Evolutionary conservation across 1,140 invertebrate genomes (phyloP).

Genomic region (Nebria ingens): DNA sequence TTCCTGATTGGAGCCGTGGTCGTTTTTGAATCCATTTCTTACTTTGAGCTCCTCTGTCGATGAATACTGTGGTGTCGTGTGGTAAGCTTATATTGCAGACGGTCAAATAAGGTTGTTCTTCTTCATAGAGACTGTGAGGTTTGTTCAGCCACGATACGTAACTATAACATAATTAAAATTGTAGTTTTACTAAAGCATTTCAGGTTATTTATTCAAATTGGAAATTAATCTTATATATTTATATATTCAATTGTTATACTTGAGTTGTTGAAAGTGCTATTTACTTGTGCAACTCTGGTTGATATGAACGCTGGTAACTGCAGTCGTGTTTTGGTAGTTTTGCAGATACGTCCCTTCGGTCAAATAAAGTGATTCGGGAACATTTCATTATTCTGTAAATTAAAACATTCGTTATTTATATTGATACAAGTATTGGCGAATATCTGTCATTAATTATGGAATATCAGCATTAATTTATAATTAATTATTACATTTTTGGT

Average conservation of each 20-base stretch:
- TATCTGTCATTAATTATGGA: too few relatives aligned
- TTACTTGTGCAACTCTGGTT: conserved; percentile 1
- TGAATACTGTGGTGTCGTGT: background rate
- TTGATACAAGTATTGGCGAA: too few relatives aligned
- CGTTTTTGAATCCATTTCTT: background rate
- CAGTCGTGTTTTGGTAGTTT: background rate
- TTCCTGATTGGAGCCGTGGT: background rate
- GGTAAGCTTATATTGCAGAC: background rate
- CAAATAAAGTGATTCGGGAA: background rate
- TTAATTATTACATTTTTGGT: too few relatives aligned
- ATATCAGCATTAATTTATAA: too few relatives aligned
- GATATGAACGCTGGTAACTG: background rate
- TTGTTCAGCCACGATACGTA: conserved; percentile 1
- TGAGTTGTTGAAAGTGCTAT: background rate
- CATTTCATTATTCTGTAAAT: conserved; percentile 6
- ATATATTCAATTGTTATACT: too few relatives aligned
- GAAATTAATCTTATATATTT: too few relatives aligned
- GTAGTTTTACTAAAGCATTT: background rate
- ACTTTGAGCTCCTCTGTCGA: background rate
- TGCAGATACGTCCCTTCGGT: background rate
- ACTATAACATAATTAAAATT: background rate
- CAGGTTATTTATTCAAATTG: too few relatives aligned
- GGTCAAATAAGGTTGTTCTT: background rate
- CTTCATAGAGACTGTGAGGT: background rate
- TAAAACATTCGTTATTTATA: background rate